These are phyloP conservation scores for Emydura subglobosa DNA, from an alignment of 2,113 vertebrate species.

Conservation along the genomic window DNA sequence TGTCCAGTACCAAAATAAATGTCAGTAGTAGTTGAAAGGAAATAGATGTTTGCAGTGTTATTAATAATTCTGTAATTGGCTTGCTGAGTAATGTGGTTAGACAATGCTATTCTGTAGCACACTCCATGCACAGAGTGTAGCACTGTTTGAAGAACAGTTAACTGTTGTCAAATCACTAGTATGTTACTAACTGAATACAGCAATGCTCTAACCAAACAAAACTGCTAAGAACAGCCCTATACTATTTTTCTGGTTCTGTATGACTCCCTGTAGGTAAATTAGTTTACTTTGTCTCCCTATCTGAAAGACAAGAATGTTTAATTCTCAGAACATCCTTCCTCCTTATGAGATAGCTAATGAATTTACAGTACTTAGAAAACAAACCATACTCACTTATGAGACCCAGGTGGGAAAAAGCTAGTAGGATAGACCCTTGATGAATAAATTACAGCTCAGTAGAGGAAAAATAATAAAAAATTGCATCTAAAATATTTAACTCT, in stretches of 20 bases:
- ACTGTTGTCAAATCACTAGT: neutral
- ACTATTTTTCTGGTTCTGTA: neutral
- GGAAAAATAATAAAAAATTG: neutral
- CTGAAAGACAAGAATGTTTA: neutral
- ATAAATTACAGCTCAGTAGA: neutral
- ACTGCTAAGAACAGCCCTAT: neutral
- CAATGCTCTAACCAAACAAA: neutral
- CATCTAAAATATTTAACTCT: neutral
- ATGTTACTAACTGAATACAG: neutral
- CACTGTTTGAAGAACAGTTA: neutral
- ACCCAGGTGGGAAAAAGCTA: neutral
- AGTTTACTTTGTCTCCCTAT: neutral
- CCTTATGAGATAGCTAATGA: neutral
- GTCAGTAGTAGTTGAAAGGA: neutral
- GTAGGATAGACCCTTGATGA: neutral
- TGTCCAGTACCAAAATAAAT: neutral
- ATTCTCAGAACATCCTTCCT: neutral
- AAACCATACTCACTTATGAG: neutral
- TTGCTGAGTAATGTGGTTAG: fast-evolving
- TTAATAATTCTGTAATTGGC: neutral
- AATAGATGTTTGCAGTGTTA: neutral
- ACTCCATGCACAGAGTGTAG: neutral
- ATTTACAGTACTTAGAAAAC: neutral
- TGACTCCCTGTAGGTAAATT: neutral
- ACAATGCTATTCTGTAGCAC: neutral